phyloP scores from a whole-genome alignment of 2,113 vertebrate species.

The Phrynocephalus versicolor region DNA sequence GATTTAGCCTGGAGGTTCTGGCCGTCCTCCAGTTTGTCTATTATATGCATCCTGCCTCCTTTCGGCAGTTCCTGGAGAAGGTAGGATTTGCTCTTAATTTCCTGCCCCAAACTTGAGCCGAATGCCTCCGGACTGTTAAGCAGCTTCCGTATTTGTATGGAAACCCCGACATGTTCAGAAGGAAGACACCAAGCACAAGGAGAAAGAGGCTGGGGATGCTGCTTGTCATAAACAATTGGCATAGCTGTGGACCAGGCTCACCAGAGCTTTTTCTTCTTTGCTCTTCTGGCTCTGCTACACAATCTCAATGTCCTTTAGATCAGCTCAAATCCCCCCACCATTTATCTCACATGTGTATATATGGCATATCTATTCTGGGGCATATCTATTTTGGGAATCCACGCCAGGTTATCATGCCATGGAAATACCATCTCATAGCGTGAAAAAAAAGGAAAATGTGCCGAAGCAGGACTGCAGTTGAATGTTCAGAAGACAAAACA shows the following conservation, averaged over 20 bases:
- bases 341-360: background rate
- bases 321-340: background rate
- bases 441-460: too few species aligned
- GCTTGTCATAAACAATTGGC: background rate
- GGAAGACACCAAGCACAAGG: background rate
- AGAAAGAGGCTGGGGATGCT: background rate
- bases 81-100: slow-evolving; percentile 14
- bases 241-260: background rate
- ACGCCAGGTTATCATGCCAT: too few species aligned
- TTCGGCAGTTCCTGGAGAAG: slow-evolving; percentile 16
- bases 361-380: too few species aligned
- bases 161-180: background rate
- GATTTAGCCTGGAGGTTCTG: slow-evolving; percentile 32
- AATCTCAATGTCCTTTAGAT: background rate
- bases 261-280: background rate
- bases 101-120: background rate
- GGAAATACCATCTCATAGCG: too few species aligned
- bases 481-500: too few species aligned
- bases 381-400: too few species aligned
- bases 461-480: too few species aligned
- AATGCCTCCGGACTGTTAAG: slow-evolving; percentile 11
- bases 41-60: slow-evolving; percentile 27
- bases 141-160: background rate
- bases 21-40: slow-evolving; percentile 11
- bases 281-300: background rate